These are phyloP conservation scores for Phylloscopus trochiloides DNA, from an alignment of 2,113 vertebrate species.

Conservation along the genomic window DNA sequence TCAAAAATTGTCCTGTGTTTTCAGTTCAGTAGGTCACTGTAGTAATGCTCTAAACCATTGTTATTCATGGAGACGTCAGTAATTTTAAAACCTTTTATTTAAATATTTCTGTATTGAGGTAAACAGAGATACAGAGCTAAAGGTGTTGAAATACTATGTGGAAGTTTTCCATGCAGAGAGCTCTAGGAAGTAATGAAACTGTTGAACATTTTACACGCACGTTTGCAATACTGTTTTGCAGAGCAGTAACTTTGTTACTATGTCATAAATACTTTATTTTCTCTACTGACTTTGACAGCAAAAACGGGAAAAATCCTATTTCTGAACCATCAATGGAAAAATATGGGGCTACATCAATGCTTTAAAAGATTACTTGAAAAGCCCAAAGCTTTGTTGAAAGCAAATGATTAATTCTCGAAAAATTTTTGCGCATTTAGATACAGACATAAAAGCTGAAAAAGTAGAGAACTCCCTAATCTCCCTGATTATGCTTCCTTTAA, in stretches of 20 bases:
- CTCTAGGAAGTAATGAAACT: neutral
- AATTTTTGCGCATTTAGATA: neutral
- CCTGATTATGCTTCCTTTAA: neutral
- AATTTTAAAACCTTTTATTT: neutral
- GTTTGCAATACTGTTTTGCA: neutral
- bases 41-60: neutral
- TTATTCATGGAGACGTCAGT: neutral
- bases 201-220: neutral
- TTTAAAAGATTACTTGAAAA: neutral
- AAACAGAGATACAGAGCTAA: neutral
- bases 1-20: neutral
- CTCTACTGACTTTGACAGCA: neutral
- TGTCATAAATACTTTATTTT: neutral
- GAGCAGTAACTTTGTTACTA: neutral
- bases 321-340: neutral
- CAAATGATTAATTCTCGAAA: conserved; percentile 3
- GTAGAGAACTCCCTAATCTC: neutral
- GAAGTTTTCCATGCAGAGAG: neutral
- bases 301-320: neutral
- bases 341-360: neutral
- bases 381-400: neutral
- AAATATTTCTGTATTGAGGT: neutral
- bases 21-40: neutral
- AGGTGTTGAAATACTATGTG: neutral
- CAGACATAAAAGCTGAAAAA: neutral